Percentiles rank a stretch among this genome's conserved stretches.
Evolutionary conservation across 2,888 invertebrate species (phyloP).

Genomic region (Agonopterix heracliana): DNA sequence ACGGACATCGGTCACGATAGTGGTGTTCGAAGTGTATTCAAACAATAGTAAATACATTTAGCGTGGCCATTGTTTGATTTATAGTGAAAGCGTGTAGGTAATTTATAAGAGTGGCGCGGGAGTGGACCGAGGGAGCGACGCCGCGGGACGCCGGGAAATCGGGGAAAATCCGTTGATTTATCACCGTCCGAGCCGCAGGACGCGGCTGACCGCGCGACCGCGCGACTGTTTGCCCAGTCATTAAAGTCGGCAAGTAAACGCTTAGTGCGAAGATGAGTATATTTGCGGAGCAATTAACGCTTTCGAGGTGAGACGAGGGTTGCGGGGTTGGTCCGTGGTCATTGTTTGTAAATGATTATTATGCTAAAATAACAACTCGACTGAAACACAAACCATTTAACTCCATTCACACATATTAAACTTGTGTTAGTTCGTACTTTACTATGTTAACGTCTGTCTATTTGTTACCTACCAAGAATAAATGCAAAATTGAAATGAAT

Average conservation of each 20-base stretch:
- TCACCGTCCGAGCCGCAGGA: conserved; percentile 50
- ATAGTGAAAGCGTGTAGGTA: conserved; percentile 71
- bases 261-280: conserved; percentile 72
- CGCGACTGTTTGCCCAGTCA: conserved; percentile 67
- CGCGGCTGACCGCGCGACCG: conserved; percentile 56
- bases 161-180: conserved; percentile 73
- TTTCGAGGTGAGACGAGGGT: conserved; percentile 69
- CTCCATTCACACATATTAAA: not conserved
- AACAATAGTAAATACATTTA: conserved; percentile 75
- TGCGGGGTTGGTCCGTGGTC: conserved; percentile 37
- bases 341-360: conserved; percentile 53
- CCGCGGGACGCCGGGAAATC: conserved; percentile 57
- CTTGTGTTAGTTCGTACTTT: too few species aligned
- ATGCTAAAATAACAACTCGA: conserved; percentile 18
- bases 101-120: conserved; percentile 69
- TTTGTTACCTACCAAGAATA: too few species aligned
- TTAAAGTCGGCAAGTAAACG: conserved; percentile 71
- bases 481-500: too few species aligned
- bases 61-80: conserved; percentile 68
- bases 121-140: conserved; percentile 43
- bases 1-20: conserved; percentile 36
- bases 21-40: conserved; percentile 59
- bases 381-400: conserved; percentile 2
- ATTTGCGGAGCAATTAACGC: conserved; percentile 74
- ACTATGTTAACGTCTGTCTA: too few species aligned